These are phyloP conservation scores for Macrosiphum euphorbiae DNA, from an alignment of 2,888 invertebrate species.

Conservation along the genomic window DNA sequence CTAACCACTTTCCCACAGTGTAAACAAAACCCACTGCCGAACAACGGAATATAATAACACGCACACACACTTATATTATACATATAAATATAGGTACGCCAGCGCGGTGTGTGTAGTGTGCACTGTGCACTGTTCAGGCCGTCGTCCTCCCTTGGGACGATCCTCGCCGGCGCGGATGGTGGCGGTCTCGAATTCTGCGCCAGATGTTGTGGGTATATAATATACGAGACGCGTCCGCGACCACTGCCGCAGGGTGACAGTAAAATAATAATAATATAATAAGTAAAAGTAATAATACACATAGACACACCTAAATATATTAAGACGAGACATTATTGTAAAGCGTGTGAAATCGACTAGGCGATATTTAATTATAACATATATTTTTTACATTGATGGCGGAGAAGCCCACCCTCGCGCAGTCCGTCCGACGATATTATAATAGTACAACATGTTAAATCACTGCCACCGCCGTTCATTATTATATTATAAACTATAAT, in stretches of 20 bases:
- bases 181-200: conserved; percentile 17
- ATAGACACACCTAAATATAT: neutral
- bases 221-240: conserved; percentile 3
- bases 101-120: neutral
- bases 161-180: neutral
- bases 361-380: neutral
- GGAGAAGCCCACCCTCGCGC: neutral
- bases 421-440: neutral
- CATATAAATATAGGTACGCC: neutral
- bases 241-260: neutral
- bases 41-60: conserved; percentile 7
- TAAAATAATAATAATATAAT: neutral
- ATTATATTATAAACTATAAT: neutral
- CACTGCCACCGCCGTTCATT: neutral
- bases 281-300: neutral
- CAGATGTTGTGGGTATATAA: neutral
- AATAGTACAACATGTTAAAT: neutral
- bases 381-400: neutral
- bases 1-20: conserved; percentile 66
- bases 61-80: neutral
- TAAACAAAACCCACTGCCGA: conserved; percentile 47
- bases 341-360: conserved; percentile 11
- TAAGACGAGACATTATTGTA: neutral
- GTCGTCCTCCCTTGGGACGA: conserved; percentile 20
- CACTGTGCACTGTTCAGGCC: neutral